phyloP scores from a whole-genome alignment of 2,888 invertebrate genomes.

The Theretra japonica region DNA sequence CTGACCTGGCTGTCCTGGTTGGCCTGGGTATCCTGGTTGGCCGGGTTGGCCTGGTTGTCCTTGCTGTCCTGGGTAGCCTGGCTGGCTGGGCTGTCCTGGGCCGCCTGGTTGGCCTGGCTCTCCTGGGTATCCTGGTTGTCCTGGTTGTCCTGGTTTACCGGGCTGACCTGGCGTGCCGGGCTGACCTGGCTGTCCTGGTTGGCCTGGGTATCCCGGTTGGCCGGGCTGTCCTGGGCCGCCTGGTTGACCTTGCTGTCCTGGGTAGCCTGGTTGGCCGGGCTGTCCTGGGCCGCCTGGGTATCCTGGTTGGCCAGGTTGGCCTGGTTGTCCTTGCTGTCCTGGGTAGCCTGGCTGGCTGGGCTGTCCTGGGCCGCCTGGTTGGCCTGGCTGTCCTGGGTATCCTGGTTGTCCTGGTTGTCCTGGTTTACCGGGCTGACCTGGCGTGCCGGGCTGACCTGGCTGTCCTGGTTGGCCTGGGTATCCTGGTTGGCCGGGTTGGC shows the following conservation, averaged over 20 bases:
- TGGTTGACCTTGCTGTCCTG: constrained; percentile 52
- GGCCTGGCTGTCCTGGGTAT: constrained; percentile 29
- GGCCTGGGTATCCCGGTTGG: constrained; percentile 39
- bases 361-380: constrained; percentile 36
- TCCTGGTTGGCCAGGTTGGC: constrained; percentile 44
- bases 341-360: constrained; percentile 38
- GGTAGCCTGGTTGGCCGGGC: constrained; percentile 71
- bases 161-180: constrained; percentile 37
- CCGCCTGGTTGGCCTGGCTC: constrained; percentile 46
- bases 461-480: constrained; percentile 40
- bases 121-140: constrained; percentile 42
- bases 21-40: constrained; percentile 48
- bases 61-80: constrained; percentile 53
- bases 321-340: constrained; percentile 46
- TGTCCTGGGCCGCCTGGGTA: constrained; percentile 54
- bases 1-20: constrained; percentile 37
- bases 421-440: constrained; percentile 29
- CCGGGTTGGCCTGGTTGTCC: constrained; percentile 49
- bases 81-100: constrained; percentile 67
- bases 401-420: constrained; percentile 29
- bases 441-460: constrained; percentile 57
- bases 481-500: constrained; percentile 34
- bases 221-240: constrained; percentile 52
- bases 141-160: constrained; percentile 34
- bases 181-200: constrained; percentile 33